Conservation (phyloP, 2,888 invertebrate species). For the Polylopha cassiicola region DNA sequence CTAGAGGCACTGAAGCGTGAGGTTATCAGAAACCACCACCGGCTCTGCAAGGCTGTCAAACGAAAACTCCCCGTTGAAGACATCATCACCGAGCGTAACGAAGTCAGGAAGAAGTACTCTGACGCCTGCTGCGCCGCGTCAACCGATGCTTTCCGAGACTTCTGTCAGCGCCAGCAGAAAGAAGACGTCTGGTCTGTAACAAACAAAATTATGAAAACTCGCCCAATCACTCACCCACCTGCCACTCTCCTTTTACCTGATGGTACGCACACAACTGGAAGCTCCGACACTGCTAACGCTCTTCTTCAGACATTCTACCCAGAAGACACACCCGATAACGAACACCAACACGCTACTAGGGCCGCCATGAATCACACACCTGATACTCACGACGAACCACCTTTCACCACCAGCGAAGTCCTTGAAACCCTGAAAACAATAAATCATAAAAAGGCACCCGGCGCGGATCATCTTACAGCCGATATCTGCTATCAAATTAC, state of each 20-base stretch:
- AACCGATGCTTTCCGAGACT: neutral
- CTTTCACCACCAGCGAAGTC: conserved; percentile 20
- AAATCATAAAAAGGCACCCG: conserved; percentile 26
- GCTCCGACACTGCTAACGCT: too few species aligned
- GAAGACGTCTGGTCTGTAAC: neutral
- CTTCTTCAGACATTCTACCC: neutral
- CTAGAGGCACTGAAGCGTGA: neutral
- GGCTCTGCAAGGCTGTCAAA: neutral
- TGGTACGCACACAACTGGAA: neutral
- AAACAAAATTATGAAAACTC: neutral
- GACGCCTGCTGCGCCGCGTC: neutral
- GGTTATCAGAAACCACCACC: neutral
- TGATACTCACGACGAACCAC: conserved; percentile 11
- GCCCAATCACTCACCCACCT: neutral
- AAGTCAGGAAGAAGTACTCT: neutral
- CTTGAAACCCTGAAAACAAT: neutral
- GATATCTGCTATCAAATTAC: conserved; percentile 26
- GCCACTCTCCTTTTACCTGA: neutral
- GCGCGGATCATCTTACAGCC: conserved; percentile 24
- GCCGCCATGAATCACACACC: neutral
- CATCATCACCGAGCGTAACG: neutral
- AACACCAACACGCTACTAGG: neutral
- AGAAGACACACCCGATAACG: neutral
- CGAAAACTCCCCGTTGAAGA: neutral
- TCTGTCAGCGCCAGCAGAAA: neutral